phyloP scores from a whole-genome alignment of 2,113 vertebrate species.

The Peromyscus maniculatus region DNA sequence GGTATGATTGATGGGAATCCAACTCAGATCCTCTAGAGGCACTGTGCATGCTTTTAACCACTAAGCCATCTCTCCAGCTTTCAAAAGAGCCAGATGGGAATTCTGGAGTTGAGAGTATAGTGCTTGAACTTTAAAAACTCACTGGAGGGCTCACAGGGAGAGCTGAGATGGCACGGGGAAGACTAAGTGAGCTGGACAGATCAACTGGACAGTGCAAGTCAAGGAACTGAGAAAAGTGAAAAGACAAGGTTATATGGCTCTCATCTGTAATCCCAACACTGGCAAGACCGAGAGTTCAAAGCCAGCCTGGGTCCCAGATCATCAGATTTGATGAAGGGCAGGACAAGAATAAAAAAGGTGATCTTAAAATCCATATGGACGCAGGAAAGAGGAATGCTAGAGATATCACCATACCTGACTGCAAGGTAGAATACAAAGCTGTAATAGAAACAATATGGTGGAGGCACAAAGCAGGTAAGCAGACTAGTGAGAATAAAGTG shows the following conservation, averaged over 20 bases:
- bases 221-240: background rate
- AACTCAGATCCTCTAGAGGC: background rate
- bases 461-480: background rate
- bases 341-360: background rate
- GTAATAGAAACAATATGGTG: background rate
- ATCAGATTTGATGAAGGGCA: background rate
- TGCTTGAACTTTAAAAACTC: background rate
- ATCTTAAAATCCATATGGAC: background rate
- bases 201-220: background rate
- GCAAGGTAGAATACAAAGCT: background rate
- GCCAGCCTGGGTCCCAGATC: background rate
- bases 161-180: background rate
- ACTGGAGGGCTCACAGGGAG: no score
- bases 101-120: background rate
- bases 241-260: background rate
- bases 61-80: background rate
- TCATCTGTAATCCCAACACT: background rate
- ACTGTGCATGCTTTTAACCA: background rate
- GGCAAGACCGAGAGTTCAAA: background rate
- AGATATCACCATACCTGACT: background rate
- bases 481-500: background rate
- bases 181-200: background rate
- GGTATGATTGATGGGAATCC: background rate
- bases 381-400: background rate
- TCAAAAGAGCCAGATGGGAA: background rate